Base-by-base conservation (phyloP, 2,797 vertebrate genomes). In the Synaphobranchus kaupii region DNA sequence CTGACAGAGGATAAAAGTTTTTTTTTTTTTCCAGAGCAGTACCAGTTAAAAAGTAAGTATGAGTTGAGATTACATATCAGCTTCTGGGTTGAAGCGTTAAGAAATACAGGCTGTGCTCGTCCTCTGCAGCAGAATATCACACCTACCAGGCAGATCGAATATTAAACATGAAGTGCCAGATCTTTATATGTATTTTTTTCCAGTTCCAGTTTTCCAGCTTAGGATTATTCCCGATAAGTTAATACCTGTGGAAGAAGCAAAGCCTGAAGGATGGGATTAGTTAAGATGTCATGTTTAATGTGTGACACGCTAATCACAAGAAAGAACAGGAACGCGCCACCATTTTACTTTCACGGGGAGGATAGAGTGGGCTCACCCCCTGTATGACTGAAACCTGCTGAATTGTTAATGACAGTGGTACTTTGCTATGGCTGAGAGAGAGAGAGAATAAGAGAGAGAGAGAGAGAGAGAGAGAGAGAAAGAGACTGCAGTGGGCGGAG, bases 251-350 rank as follows among this genome's bases (percentile, higher is more conserved):
- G 98, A 98, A 96, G 96, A 97, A 97, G 97, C 96, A 98, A 98
- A 98, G 98, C 97, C 97, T 99, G 97, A 99, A 98, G 98, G 98
- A 99, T 97, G 97, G 98, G 98, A 99, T 99, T 99, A 99, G 94
- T 98, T 97, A 97, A 98, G 96, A 96, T 98, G 97, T 97, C 98
- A 97, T 98, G 97, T 94, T 97, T 96, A 98, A 98, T 97, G 97
- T 98, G 94, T 95, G 95, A 96, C 97, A 98, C 96, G 96, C 97
- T 99, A 98, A 98, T 99, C 98, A 97, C 95, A 90, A 96, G 96
- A 97, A 95, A 94, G 95, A 95, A 96, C 94, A 95, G 94, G 97
- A 98, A 97, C 96, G 95, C 96, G 96, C 96, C 96, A 96, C 97
- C 96, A 93, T 94, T 94, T 95, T 94, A 95, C 93, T 95, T 95